Evolutionary conservation across 2,113 vertebrate species (phyloP).

Genomic region (Pipra filicauda): DNA sequence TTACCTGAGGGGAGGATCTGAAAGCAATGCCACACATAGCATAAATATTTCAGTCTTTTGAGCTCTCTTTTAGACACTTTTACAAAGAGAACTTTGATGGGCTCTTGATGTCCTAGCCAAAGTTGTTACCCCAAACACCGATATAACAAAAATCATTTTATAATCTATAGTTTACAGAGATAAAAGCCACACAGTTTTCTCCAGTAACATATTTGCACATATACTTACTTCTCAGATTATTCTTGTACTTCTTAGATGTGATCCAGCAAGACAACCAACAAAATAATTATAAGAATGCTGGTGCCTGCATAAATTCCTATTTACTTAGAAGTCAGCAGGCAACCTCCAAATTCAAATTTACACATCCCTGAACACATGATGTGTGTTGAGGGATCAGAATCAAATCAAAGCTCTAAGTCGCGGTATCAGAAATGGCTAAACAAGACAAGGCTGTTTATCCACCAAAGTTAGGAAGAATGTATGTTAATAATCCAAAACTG

Average conservation of each 20-base stretch:
- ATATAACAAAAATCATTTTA: not conserved
- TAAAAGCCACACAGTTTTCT: not conserved
- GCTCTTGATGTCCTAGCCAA: not conserved
- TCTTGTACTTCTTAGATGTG: not conserved
- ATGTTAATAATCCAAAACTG: slow-evolving; percentile 35
- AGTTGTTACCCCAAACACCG: not conserved
- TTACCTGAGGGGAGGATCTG: not conserved
- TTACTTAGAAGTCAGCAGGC: slow-evolving; percentile 69
- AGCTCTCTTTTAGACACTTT: not conserved
- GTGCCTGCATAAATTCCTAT: slow-evolving; percentile 60
- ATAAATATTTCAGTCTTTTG: not conserved
- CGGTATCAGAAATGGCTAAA: slow-evolving; percentile 54
- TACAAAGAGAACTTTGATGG: not conserved
- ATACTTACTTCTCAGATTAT: not conserved
- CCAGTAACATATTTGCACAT: not conserved
- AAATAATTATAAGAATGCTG: slow-evolving; percentile 56
- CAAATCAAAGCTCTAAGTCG: slow-evolving; percentile 74
- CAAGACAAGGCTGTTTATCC: slow-evolving; percentile 58
- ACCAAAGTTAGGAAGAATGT: slow-evolving; percentile 31
- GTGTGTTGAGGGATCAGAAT: slow-evolving; percentile 70
- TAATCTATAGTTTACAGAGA: not conserved
- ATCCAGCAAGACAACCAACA: slow-evolving; percentile 6
- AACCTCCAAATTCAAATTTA: slow-evolving; percentile 66
- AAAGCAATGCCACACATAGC: not conserved
- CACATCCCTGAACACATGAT: slow-evolving; percentile 37